Conservation (phyloP, 2,888 invertebrate genomes). For the Heteromurus nitidus region DNA sequence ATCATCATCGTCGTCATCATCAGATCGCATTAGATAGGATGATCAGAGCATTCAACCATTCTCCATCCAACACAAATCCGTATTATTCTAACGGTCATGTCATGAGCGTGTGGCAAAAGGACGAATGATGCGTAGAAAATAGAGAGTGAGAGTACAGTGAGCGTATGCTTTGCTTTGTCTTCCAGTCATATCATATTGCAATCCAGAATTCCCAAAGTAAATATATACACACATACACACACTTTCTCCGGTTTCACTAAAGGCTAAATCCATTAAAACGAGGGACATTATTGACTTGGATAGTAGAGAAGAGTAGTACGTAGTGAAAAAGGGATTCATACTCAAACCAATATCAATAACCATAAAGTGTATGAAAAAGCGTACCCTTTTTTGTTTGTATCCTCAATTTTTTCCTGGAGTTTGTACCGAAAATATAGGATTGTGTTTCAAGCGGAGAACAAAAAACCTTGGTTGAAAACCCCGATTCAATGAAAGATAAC, state of each 20-base stretch:
- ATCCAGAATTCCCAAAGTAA: background rate
- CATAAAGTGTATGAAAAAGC: background rate
- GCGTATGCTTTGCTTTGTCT: conserved; percentile 8
- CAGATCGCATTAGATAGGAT: background rate
- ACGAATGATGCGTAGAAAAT: conserved; percentile 4
- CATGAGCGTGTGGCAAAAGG: background rate
- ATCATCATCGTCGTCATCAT: no score
- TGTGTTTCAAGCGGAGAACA: no score
- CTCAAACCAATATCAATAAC: conserved; percentile 24
- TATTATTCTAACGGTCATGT: conserved; percentile 40
- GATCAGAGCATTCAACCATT: background rate
- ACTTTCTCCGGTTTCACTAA: background rate
- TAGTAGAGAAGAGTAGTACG: background rate
- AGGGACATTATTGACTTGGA: conserved; percentile 7
- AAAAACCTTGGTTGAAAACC: no score
- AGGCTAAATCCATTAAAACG: conserved; percentile 38
- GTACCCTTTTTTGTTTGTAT: no score
- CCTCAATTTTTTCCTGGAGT: no score
- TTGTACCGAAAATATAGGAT: no score
- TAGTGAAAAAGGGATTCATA: conserved; percentile 7
- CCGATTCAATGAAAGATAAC: no score
- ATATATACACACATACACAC: background rate
- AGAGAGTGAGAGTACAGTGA: background rate
- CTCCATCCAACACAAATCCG: background rate
- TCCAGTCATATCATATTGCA: no score